Evolutionary conservation across 2,113 vertebrate species (phyloP).

Genomic region (Dermatemys mawii): DNA sequence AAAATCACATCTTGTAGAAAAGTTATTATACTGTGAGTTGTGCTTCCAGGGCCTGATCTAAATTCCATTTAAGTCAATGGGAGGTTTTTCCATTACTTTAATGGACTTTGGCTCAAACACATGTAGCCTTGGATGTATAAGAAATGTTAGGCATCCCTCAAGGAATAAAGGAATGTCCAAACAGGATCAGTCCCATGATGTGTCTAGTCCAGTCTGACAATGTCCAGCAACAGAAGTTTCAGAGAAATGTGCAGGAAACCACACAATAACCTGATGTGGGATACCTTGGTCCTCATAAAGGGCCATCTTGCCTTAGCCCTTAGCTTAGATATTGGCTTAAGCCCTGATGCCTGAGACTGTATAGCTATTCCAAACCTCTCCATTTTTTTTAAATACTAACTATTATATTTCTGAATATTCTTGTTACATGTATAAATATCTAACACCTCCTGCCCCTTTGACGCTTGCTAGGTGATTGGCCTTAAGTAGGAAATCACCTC

Average conservation of each 20-base stretch:
- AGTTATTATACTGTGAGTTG: not conserved
- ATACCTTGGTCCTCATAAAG: not conserved
- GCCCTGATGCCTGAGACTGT: not conserved
- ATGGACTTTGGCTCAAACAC: not conserved
- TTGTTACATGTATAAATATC: not conserved
- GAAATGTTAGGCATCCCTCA: not conserved
- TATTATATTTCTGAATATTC: not conserved
- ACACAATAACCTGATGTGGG: not conserved
- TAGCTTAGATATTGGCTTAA: too few relatives aligned
- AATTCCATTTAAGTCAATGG: not conserved
- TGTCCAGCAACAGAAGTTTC: not conserved
- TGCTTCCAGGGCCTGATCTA: not conserved
- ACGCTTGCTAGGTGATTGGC: not conserved
- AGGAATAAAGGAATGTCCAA: not conserved
- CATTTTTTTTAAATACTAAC: too few relatives aligned
- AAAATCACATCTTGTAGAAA: not conserved
- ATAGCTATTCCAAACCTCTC: not conserved
- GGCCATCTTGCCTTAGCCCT: not conserved
- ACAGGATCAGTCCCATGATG: not conserved
- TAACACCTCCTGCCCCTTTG: too few relatives aligned
- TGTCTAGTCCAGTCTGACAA: not conserved
- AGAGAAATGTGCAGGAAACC: too few relatives aligned
- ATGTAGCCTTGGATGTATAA: not conserved
- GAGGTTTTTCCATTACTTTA: not conserved
- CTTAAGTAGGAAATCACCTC: not conserved